These are phyloP conservation scores for Rhipidura dahli DNA, from an alignment of 2,113 vertebrate species.

Conservation along the genomic window DNA sequence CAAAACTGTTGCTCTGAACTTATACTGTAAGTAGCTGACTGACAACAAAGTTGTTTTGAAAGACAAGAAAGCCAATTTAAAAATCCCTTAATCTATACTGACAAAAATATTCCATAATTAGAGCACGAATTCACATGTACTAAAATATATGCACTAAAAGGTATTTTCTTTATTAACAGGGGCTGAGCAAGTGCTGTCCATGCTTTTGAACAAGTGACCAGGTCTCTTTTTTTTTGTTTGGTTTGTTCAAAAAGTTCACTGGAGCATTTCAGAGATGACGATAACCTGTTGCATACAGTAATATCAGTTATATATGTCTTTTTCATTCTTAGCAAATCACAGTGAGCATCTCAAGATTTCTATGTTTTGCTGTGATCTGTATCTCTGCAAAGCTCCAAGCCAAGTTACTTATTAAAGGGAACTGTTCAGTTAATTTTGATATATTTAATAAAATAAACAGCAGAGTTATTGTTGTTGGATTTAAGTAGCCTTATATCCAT, in stretches of 20 bases:
- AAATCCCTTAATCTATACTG: background rate
- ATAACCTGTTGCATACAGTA: rapidly evolving
- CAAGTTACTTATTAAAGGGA: background rate
- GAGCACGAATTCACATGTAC: background rate
- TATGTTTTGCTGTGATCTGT: background rate
- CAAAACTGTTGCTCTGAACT: background rate
- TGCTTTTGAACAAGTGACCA: background rate
- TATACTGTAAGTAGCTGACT: background rate
- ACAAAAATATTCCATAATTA: background rate
- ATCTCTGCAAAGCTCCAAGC: background rate
- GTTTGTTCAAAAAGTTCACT: background rate
- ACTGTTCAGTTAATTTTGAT: background rate
- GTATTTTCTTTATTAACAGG: background rate
- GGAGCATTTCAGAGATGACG: background rate
- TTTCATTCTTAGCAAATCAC: background rate
- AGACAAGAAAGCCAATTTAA: background rate
- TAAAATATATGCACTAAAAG: background rate
- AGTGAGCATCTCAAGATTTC: background rate
- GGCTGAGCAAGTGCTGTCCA: background rate
- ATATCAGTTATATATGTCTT: background rate
- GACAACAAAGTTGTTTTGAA: background rate
- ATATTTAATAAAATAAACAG: background rate
- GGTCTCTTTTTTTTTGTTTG: background rate
- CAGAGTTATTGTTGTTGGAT: background rate
- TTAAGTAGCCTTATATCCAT: background rate